Evolutionary conservation across 2,113 vertebrate genomes (phyloP).

Genomic region (Etheostoma spectabile): DNA sequence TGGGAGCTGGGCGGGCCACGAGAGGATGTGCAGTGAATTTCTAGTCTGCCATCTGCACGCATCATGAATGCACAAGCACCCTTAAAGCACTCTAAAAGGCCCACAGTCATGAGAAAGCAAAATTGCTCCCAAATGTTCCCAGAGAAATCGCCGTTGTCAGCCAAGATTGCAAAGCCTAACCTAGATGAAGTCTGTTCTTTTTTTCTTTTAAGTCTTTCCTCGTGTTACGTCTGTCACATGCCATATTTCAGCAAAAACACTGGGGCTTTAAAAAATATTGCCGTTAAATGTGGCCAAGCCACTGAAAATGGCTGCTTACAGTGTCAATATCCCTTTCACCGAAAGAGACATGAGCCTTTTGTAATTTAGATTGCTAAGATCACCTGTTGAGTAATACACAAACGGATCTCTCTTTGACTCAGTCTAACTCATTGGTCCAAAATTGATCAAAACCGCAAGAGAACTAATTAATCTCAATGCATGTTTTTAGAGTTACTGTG

Average conservation of each 20-base stretch:
- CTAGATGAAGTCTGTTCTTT: slow-evolving; percentile 47
- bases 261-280: not conserved
- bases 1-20: slow-evolving; percentile 44
- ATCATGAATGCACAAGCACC: slow-evolving; percentile 74
- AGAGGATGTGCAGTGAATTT: slow-evolving; percentile 62
- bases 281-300: slow-evolving; percentile 41
- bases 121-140: slow-evolving; percentile 77
- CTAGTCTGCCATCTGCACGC: slow-evolving; percentile 67
- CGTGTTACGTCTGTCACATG: slow-evolving; percentile 15
- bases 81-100: slow-evolving; percentile 44
- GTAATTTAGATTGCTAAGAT: not conserved
- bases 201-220: slow-evolving; percentile 23
- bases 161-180: slow-evolving; percentile 52
- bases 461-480: not conserved
- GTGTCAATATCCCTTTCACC: slow-evolving; percentile 25
- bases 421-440: slow-evolving; percentile 3
- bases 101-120: slow-evolving; percentile 50
- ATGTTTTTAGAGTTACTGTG: not conserved
- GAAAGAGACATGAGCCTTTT: not conserved
- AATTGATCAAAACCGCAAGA: slow-evolving; percentile 9
- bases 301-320: slow-evolving; percentile 7
- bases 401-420: slow-evolving; percentile 17
- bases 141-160: slow-evolving; percentile 47
- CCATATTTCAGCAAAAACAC: slow-evolving; percentile 16
- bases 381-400: slow-evolving; percentile 8